Base-by-base conservation (phyloP, 64 coral and sea anemone species). In the Montipora efflorescens region DNA sequence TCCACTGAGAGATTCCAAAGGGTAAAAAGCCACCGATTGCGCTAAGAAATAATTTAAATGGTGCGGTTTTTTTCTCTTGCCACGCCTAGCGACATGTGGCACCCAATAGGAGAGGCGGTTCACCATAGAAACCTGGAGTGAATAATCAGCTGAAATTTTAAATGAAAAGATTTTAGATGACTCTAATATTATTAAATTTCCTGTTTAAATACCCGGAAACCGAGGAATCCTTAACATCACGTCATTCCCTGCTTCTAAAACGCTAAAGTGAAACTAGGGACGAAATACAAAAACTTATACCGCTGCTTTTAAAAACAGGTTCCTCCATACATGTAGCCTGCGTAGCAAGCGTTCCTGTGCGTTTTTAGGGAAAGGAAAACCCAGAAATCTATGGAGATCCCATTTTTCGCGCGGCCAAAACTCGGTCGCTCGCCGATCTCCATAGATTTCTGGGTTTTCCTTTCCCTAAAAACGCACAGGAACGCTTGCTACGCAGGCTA, bases 281-380 rank as follows among this genome's bases (percentile, higher is more conserved):
- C 64, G 66, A 16, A 49, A 9, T 46, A 48, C 45, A 86, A 23
- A 48, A 70, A 2, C 64, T 18, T 45, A 70, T 71, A 71, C 82
- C 82, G 82, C 82, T 71, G 66, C 64, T 86, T 70, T 9, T 64
- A 72, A 9, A 50, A 50, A 86, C 44, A 47, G 28, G 23, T 72
- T 51, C 19, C 43, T 5, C 5, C 50, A 67, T 8, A 12, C 28
- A 22, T 23, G 11, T 25, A 28, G 28, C 28, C 28, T 28, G 28
- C 28, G 28, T 28, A 28, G 28, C 28, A 28, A 28, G 28, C 28
- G 28, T 28, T 28, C 28, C 1, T 28, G 28, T 28, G 28, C 28
- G 28, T 28, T 28, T 28, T 28, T 28, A 28, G 28, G 28, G 28
- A 28, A 21, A 28, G 28, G 28, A 28, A 28, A 28, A 28, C 28